Evolutionary conservation across 2,113 vertebrate species (phyloP), one percentile per base, ranked within the genome.

Genomic region (Lepus timidus): DNA sequence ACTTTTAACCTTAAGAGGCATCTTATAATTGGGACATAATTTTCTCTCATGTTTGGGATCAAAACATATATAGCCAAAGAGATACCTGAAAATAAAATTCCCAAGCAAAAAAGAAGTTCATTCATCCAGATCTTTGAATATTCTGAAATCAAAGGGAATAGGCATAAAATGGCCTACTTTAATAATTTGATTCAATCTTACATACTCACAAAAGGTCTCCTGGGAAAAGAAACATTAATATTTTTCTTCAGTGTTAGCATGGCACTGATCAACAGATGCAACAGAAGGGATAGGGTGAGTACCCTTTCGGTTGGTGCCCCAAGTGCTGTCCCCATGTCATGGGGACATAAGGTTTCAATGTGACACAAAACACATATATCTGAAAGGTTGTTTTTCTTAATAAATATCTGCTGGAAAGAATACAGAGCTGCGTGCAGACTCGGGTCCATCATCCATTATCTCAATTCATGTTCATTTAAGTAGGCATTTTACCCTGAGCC

Each of bases 321-420:
- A 95, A 95, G 33, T 58, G 29, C 49, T 58, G 73, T 70, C 36
- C 29, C 74, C 20, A 82, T 70, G 58, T 85, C 49, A 23, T 27
- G 19, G 33, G 65, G 23, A n/a, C 83, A 86, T 58, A 44, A 71
- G 70, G 90, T 94, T 93, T 96, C 78, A 88, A 6, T 13, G 51
- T 95, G 75, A 96, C 31, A n/a, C 27, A 29, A 94, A 96, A 89
- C 14, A 44, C 44, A 6, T 44, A 64, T 10, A 70, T 91, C 51
- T 55, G 52, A 74, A 93, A 96, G 29, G 23, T 25, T 85, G 91
- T 85, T 91, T 90, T 65, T 75, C 0, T 16, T 16, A 95, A 96
- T 97, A 95, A 92, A 87, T 88, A 82, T 88, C 96, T 96, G 31
- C 71, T 90, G 20, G 90, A 95, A 51, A 49, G 85, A 91, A 94